These are phyloP conservation scores for Metopia argyrocephala DNA, from an alignment of 2,888 invertebrate species.

Conservation along the genomic window DNA sequence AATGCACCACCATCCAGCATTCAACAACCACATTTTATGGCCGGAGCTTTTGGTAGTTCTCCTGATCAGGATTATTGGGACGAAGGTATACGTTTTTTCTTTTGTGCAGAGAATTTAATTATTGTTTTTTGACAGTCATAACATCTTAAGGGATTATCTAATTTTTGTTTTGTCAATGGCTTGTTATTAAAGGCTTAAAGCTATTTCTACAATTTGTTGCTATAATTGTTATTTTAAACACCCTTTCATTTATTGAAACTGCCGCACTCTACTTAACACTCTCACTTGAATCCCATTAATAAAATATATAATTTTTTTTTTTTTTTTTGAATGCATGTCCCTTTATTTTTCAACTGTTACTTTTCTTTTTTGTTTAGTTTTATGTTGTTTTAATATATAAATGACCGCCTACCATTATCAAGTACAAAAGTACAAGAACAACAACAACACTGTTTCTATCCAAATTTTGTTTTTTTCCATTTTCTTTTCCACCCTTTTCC, in stretches of 20 bases:
- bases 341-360: background rate
- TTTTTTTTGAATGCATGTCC: background rate
- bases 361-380: background rate
- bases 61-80: conserved; percentile 76
- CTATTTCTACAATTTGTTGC: background rate
- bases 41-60: conserved; percentile 64
- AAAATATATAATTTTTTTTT: too few relatives aligned
- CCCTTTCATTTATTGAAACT: background rate
- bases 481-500: too few relatives aligned
- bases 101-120: background rate
- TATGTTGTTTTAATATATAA: background rate
- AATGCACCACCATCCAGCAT: conserved; percentile 73
- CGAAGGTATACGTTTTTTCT: conserved; percentile 71
- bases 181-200: conserved; percentile 2
- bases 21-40: conserved; percentile 64
- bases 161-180: background rate
- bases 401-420: conserved; percentile 7
- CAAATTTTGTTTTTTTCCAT: conserved; percentile 20
- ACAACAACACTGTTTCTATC: background rate
- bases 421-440: background rate
- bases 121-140: conserved; percentile 5
- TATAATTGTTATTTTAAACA: conserved; percentile 1
- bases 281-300: too few relatives aligned
- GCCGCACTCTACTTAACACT: conserved; percentile 11
- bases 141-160: background rate